Percentiles rank a stretch among this genome's conserved stretches.
These are phyloP conservation scores for Tinea trinotella DNA, from an alignment of 2,888 invertebrate genomes.

Conservation along the genomic window DNA sequence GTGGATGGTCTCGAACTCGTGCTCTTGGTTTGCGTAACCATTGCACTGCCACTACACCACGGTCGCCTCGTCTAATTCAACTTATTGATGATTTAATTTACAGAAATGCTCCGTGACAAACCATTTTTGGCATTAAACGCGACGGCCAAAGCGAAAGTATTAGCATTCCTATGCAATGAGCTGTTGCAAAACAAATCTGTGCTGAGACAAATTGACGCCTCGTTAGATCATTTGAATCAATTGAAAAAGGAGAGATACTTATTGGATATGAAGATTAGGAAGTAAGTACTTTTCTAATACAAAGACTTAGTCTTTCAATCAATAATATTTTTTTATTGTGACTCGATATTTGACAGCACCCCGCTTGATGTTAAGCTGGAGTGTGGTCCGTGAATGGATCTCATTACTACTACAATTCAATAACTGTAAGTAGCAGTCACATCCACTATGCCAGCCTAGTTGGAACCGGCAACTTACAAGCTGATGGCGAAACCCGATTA, in stretches of 20 bases:
- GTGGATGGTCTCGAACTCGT: no score
- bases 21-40: no score
- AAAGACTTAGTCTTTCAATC: neutral
- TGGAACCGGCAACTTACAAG: no score
- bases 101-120: constrained; percentile 82
- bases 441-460: no score
- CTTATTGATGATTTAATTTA: constrained; percentile 10
- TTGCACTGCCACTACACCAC: no score
- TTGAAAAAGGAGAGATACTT: constrained; percentile 93
- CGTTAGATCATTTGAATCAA: constrained; percentile 88
- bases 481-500: no score
- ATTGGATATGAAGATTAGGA: constrained; percentile 92
- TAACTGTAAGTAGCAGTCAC: no score
- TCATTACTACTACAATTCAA: no score
- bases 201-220: constrained; percentile 89
- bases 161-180: constrained; percentile 95
- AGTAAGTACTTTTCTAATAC: constrained; percentile 69
- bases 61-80: no score
- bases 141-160: constrained; percentile 87
- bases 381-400: no score
- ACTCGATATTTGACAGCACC: no score
- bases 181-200: constrained; percentile 94
- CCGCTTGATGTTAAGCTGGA: no score
- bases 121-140: constrained; percentile 78
- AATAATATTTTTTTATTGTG: neutral